Evolutionary conservation across 2,113 vertebrate species (phyloP).

Genomic region (Cynocephalus volans): DNA sequence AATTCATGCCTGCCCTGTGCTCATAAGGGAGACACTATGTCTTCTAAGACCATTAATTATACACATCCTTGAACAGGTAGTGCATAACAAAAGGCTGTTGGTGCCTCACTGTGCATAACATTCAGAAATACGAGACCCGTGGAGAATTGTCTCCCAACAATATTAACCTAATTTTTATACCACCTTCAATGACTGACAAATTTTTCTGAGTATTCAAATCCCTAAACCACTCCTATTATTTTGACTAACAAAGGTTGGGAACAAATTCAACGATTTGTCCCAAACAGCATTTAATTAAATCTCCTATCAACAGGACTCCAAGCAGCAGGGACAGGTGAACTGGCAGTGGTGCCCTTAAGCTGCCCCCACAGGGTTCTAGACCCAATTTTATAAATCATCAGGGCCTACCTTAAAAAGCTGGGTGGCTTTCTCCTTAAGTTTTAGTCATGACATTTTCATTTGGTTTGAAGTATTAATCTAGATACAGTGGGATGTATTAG

Average conservation of each 20-base stretch:
- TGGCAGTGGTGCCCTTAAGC: neutral
- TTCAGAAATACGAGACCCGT: neutral
- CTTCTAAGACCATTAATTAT: neutral
- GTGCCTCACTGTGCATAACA: neutral
- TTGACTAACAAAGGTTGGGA: neutral
- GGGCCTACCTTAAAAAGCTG: neutral
- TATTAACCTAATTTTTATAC: neutral
- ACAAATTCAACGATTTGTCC: conserved; percentile 15
- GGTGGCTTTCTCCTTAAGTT: neutral
- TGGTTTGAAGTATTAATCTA: conserved; percentile 4
- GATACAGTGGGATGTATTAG: neutral
- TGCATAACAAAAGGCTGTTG: neutral
- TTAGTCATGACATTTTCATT: neutral
- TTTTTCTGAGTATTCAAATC: neutral
- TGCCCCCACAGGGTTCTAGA: neutral
- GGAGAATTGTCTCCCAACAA: neutral
- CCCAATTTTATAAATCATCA: neutral
- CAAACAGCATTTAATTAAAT: neutral
- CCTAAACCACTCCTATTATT: neutral
- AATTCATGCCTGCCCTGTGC: neutral
- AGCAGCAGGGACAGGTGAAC: neutral
- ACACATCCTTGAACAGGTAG: neutral
- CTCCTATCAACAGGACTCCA: neutral
- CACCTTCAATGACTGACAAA: neutral
- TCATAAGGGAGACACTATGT: neutral